These are phyloP conservation scores for Leptodactylus fallax DNA, from an alignment of 2,797 vertebrate genomes.

Conservation along the genomic window DNA sequence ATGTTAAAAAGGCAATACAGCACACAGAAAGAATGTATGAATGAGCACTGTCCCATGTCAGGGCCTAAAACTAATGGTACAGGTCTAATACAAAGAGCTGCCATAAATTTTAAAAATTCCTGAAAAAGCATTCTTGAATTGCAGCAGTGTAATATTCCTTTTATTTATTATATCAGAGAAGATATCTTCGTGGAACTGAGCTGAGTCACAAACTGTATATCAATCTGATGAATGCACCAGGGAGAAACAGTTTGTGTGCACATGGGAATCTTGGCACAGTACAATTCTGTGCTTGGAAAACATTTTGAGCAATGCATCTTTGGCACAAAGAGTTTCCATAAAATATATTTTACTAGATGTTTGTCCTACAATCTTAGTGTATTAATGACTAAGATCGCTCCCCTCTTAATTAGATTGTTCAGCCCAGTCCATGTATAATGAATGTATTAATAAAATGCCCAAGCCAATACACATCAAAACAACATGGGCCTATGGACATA, in stretches of 20 bases:
- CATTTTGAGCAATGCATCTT: background rate
- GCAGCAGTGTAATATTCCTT: background rate
- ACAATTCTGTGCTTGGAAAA: background rate
- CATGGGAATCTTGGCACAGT: background rate
- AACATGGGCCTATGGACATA: too few relatives aligned
- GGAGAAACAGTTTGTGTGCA: background rate
- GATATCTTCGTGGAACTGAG: background rate
- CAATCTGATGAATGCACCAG: background rate
- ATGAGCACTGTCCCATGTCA: background rate
- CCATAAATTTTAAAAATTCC: background rate
- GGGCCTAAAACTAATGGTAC: background rate
- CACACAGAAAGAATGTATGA: background rate
- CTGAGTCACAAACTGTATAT: background rate
- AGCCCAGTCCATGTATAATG: too few relatives aligned
- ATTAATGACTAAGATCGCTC: background rate
- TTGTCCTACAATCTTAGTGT: background rate
- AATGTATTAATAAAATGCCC: background rate
- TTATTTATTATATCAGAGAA: constrained; percentile 6
- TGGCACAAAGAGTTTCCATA: background rate
- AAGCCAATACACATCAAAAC: background rate
- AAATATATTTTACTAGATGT: background rate
- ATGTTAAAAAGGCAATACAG: background rate
- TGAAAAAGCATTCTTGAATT: background rate
- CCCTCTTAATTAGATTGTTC: background rate
- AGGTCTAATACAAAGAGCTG: background rate